Percentiles rank a stretch among this genome's conserved stretches.
Conservation (phyloP, 2,888 invertebrate genomes). For the Dexiosoma caninum region DNA sequence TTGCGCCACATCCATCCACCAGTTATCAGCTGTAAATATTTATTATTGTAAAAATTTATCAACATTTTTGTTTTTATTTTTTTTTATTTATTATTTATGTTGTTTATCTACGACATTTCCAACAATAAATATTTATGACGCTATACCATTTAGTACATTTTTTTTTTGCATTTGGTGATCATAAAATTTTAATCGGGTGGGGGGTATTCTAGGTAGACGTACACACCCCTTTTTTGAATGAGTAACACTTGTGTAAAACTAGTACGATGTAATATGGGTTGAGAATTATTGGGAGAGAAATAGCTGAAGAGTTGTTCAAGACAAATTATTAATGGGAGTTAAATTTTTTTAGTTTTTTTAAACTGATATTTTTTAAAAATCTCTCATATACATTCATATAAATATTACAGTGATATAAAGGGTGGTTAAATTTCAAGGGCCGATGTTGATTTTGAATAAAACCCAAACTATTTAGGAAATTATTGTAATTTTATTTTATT, state of each 20-base stretch:
- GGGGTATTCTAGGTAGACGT: background rate
- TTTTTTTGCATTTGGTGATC: conserved; percentile 8
- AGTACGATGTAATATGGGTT: background rate
- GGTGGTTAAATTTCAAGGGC: too few relatives aligned
- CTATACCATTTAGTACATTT: background rate
- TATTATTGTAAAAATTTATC: conserved; percentile 44
- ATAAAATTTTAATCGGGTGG: background rate
- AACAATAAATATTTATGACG: conserved; percentile 1
- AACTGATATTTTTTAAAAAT: too few relatives aligned
- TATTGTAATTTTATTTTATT: too few relatives aligned
- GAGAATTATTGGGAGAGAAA: background rate
- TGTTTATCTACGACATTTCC: conserved; percentile 34
- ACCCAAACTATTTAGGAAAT: too few relatives aligned
- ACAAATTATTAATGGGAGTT: background rate
- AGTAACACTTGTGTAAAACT: background rate
- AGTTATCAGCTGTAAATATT: conserved; percentile 7
- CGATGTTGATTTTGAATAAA: too few relatives aligned
- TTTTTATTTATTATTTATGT: background rate
- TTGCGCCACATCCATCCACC: background rate
- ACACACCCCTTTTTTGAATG: conserved; percentile 30
- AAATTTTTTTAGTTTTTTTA: background rate
- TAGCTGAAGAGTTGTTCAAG: background rate
- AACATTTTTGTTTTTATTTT: conserved; percentile 27
- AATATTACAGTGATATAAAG: too few relatives aligned
- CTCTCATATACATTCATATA: too few relatives aligned